These are phyloP conservation scores for Lepetodrilus schrolli DNA, from an alignment of 2,888 invertebrate species.

Conservation along the genomic window DNA sequence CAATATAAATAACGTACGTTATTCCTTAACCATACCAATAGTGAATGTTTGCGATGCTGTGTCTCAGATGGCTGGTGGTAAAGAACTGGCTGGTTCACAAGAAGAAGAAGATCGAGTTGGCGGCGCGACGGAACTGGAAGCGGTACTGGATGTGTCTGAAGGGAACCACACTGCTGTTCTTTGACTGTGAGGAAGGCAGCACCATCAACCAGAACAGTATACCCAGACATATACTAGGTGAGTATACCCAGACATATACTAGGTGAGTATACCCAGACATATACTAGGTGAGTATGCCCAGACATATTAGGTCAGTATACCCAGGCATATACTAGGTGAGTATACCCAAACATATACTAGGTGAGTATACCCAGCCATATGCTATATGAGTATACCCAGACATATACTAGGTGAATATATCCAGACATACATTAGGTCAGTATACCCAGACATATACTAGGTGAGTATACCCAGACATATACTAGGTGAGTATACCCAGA, in stretches of 20 bases:
- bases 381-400: not conserved
- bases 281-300: not conserved
- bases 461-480: slow-evolving; percentile 46
- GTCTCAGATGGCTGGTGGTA: slow-evolving; percentile 92
- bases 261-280: not conserved
- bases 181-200: slow-evolving; percentile 76
- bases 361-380: not conserved
- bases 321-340: too few species aligned
- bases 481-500: not conserved
- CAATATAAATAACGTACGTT: too few species aligned
- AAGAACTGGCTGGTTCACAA: slow-evolving; percentile 98
- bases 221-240: slow-evolving; percentile 72
- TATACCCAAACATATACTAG: not conserved
- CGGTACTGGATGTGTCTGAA: slow-evolving; percentile 99
- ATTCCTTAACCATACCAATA: too few species aligned
- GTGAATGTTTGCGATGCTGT: too few species aligned
- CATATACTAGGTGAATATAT: not conserved
- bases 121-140: slow-evolving; percentile 97
- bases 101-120: slow-evolving; percentile 96
- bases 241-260: slow-evolving; percentile 14
- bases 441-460: slow-evolving; percentile 71
- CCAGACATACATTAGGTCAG: slow-evolving; percentile 60
- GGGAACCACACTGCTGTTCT: slow-evolving; percentile 95
- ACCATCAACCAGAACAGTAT: slow-evolving; percentile 64
- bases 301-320: not conserved